A percentile compares a stretch with the other conserved stretches of the same genome.
Conservation (phyloP, 1,140 invertebrate genomes). For the Dendroctonus ponderosae region DNA sequence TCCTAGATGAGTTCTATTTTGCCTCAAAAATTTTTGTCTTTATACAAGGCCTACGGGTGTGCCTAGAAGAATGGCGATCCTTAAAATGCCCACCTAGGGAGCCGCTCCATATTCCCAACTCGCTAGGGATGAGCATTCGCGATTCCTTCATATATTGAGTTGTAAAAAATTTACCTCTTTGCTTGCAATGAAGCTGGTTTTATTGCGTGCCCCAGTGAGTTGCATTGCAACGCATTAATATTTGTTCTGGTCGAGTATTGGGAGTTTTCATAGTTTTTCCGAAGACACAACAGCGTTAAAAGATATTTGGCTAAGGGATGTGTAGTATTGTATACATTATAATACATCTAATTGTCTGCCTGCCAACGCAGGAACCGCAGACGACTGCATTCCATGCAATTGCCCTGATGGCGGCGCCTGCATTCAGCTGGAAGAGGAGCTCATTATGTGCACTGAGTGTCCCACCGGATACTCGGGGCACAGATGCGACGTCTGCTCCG, state of each 20-base stretch:
- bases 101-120: conserved; percentile 9
- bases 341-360: not conserved
- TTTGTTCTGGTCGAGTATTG: no score
- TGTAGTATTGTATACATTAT: no score
- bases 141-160: conserved; percentile 5
- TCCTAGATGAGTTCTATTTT: not conserved
- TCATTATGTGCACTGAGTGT: conserved; percentile 91
- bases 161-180: conserved; percentile 4
- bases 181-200: no score
- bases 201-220: not conserved
- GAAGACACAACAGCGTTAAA: not conserved
- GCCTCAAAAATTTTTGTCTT: not conserved
- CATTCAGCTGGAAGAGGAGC: conserved; percentile 78
- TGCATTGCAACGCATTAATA: no score
- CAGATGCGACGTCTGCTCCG: conserved; percentile 88
- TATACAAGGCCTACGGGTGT: not conserved
- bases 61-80: not conserved
- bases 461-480: conserved; percentile 88
- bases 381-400: conserved; percentile 91
- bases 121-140: conserved; percentile 1
- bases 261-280: not conserved
- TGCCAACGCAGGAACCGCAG: conserved; percentile 58
- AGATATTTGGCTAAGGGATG: not conserved
- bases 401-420: conserved; percentile 94
- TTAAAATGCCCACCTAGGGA: conserved; percentile 10